A percentile compares a stretch with the other conserved stretches of the same genome.
These are phyloP conservation scores for Macrosoma leucophasiata DNA, from an alignment of 2,888 invertebrate genomes.

Conservation along the genomic window DNA sequence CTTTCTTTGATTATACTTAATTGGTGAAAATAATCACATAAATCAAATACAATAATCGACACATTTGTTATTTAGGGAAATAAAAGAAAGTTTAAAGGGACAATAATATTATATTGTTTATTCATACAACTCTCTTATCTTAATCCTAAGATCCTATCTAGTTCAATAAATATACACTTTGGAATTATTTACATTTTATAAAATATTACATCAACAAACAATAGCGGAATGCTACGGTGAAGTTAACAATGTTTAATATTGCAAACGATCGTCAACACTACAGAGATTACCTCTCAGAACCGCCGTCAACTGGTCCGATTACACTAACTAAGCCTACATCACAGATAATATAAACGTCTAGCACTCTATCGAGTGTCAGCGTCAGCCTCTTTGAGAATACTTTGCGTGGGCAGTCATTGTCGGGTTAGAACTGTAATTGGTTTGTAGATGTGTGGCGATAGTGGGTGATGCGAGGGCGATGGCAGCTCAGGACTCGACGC, in stretches of 20 bases:
- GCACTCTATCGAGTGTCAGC: slow-evolving; percentile 34
- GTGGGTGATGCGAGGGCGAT: slow-evolving; percentile 53
- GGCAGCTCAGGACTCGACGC: slow-evolving; percentile 61
- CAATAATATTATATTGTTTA: slow-evolving; percentile 54
- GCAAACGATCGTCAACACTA: slow-evolving; percentile 28
- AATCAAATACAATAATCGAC: too few species aligned
- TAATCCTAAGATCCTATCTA: slow-evolving; percentile 51
- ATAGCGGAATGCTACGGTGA: slow-evolving; percentile 54
- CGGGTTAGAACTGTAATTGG: slow-evolving; percentile 76
- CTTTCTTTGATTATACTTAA: too few species aligned
- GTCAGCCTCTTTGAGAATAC: slow-evolving; percentile 34
- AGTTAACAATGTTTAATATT: slow-evolving; percentile 42
- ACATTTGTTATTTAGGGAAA: too few species aligned
- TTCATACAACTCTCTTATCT: slow-evolving; percentile 51
- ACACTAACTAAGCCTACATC: slow-evolving; percentile 59
- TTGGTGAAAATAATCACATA: background rate
- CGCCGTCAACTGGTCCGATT: slow-evolving; percentile 42
- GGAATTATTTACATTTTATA: slow-evolving; percentile 55
- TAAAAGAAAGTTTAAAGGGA: slow-evolving; percentile 45
- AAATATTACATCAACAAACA: slow-evolving; percentile 35
- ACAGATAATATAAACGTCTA: slow-evolving; percentile 58
- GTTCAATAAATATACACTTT: slow-evolving; percentile 68
- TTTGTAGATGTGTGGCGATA: slow-evolving; percentile 67
- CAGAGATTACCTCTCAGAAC: slow-evolving; percentile 38
- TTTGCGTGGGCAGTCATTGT: slow-evolving; percentile 43